Evolutionary conservation across 2,113 vertebrate species (phyloP), one percentile per base, ranked within the genome.

Genomic region (Pipa parva): DNA sequence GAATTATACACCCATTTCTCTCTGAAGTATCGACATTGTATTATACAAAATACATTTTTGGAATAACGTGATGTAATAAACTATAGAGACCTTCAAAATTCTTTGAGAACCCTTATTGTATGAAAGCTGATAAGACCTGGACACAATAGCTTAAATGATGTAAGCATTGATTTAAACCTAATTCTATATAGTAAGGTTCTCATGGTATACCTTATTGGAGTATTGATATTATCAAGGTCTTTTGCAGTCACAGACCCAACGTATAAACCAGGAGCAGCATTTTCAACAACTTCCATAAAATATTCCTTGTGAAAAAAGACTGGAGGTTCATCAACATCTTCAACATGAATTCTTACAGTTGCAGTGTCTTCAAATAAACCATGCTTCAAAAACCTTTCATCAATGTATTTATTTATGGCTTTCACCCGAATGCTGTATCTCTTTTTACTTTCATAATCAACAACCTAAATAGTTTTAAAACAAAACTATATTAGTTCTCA

Each of bases 271-370:
- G 45, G 63, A 0, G 36, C 15, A 1, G 73, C 77, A 15, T 77
- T 94, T 77, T 99, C 97, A 2, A 51, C 10, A 63, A 92, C 75
- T 45, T 92, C 87, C 91, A 96, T 94, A 17, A 88, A 13, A 5
- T 95, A 95, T 57, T 65, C 55, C 0, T 83, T 68, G 0, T 36
- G 65, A 1, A 78, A 74, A 72, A 97, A 99, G 62, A 89, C 76
- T 0, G 97, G 95, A n/a, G 93, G 89, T 57, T 99, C 97, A 24
- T 99, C 93, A 20, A 86, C 89, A 20, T 99, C 90, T 54, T 84
- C 75, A 70, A 99, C 92, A 1, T 79, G 78, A 24, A 99, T 79
- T 84, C 88, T 94, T 22, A 99, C 73, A n/a, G 83, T 78, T 0
- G 94, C 89, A 63, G 77, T 81, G 64, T 97, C 94, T 26, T 75